Percentiles rank a stretch among this genome's conserved stretches.
Conservation (phyloP, 2,113 vertebrate species). For the Syrmaticus mikado region DNA sequence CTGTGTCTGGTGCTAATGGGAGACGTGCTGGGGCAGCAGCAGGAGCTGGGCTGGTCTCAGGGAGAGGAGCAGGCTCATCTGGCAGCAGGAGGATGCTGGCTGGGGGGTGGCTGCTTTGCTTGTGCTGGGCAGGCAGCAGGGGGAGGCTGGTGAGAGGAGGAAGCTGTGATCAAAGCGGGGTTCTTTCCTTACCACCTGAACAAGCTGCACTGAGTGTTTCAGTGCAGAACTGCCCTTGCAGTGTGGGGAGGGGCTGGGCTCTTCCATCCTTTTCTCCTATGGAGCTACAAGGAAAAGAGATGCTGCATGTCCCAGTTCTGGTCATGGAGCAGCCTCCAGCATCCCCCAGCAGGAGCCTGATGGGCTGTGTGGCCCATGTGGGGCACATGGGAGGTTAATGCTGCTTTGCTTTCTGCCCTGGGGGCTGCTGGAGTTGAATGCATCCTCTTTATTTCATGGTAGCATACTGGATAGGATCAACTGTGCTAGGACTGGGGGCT, state of each 20-base stretch:
- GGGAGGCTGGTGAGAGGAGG: not conserved
- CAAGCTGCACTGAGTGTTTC: not conserved
- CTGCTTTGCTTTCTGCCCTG: not conserved
- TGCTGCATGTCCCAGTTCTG: not conserved
- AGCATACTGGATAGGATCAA: not conserved
- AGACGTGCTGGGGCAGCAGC: not conserved
- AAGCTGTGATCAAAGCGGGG: not conserved
- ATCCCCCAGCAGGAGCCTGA: accelerated
- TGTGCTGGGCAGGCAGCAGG: accelerated
- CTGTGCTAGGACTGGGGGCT: accelerated
- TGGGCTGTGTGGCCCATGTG: not conserved
- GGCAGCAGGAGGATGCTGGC: not conserved
- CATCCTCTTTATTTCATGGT: not conserved
- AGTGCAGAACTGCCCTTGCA: not conserved
- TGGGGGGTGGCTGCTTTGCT: not conserved
- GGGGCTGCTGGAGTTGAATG: not conserved
- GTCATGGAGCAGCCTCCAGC: not conserved
- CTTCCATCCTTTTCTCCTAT: not conserved
- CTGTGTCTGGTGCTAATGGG: not conserved
- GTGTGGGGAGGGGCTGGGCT: not conserved
- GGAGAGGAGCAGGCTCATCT: not conserved
- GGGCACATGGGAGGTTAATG: not conserved
- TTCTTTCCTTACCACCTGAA: not conserved
- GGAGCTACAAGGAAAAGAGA: not conserved
- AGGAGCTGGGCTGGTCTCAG: accelerated